These are phyloP conservation scores for Raja brachyura DNA, from an alignment of 2,113 vertebrate genomes.

Conservation along the genomic window DNA sequence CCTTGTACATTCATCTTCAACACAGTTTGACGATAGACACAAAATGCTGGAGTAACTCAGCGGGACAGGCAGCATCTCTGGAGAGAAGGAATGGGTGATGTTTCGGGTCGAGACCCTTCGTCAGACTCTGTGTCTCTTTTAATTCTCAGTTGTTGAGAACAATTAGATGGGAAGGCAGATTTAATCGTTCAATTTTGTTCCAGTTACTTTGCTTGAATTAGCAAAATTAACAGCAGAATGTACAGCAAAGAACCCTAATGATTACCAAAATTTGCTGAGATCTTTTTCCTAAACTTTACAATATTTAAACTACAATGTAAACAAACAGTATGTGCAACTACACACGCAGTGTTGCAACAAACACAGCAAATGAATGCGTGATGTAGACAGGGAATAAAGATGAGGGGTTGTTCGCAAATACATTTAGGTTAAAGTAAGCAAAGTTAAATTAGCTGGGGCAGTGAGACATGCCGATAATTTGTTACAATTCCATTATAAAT, in stretches of 20 bases:
- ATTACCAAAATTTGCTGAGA: conserved; percentile 8
- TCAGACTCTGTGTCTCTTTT: too few relatives aligned
- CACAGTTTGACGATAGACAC: neutral
- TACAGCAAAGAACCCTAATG: neutral
- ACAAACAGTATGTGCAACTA: neutral
- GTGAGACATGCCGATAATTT: neutral
- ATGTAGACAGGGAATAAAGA: neutral
- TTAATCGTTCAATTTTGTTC: neutral
- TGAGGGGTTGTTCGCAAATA: too few relatives aligned
- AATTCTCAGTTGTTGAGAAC: neutral
- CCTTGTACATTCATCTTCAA: neutral
- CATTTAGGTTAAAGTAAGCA: neutral
- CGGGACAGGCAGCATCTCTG: too few relatives aligned
- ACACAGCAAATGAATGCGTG: neutral
- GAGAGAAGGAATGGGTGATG: too few relatives aligned
- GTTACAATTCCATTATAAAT: neutral
- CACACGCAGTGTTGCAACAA: neutral
- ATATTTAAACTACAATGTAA: conserved; percentile 12
- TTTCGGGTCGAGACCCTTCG: too few relatives aligned
- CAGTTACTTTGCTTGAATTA: neutral
- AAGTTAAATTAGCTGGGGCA: neutral
- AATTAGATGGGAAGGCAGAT: neutral
- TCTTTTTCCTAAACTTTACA: neutral
- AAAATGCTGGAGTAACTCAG: too few relatives aligned
- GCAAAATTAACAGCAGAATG: neutral